Percentiles rank a stretch among this genome's conserved stretches.
Conservation (phyloP, 2,888 invertebrate genomes). For the Thymelicus acteon region DNA sequence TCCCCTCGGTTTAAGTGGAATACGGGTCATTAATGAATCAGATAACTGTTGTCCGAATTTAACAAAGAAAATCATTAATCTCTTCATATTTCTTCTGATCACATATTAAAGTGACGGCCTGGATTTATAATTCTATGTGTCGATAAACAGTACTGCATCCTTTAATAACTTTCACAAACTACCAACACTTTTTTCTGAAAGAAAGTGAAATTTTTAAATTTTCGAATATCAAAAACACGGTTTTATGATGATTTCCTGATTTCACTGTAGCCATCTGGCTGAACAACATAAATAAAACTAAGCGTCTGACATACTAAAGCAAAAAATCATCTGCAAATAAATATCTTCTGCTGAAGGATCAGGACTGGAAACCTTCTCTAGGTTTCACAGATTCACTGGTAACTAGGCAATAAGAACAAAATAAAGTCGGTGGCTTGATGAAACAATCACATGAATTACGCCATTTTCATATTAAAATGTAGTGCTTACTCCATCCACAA, state of each 20-base stretch:
- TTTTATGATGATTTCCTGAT: too few relatives aligned
- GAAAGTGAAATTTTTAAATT: too few relatives aligned
- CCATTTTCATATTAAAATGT: not conserved
- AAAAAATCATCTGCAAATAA: not conserved
- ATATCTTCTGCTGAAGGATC: not conserved
- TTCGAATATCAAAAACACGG: too few relatives aligned
- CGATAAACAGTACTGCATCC: too few relatives aligned
- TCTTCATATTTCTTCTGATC: constrained; percentile 14
- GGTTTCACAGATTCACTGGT: not conserved
- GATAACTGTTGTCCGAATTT: constrained; percentile 53
- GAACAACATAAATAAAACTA: too few relatives aligned
- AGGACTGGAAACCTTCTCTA: not conserved
- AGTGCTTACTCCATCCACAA: not conserved
- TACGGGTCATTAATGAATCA: constrained; percentile 50
- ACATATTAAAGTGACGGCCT: constrained; percentile 1
- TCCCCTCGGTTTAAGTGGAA: constrained; percentile 53
- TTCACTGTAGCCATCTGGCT: too few relatives aligned
- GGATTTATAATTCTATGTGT: constrained; percentile 1
- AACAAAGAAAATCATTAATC: constrained; percentile 47
- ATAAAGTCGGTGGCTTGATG: not conserved
- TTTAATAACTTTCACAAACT: too few relatives aligned
- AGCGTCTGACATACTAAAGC: too few relatives aligned
- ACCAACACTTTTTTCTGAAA: too few relatives aligned
- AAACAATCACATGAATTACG: not conserved
- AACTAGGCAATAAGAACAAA: not conserved